Evolutionary conservation across 2,113 vertebrate species (phyloP), one percentile per base, ranked within the genome.

Genomic region (Athene cunicularia): DNA sequence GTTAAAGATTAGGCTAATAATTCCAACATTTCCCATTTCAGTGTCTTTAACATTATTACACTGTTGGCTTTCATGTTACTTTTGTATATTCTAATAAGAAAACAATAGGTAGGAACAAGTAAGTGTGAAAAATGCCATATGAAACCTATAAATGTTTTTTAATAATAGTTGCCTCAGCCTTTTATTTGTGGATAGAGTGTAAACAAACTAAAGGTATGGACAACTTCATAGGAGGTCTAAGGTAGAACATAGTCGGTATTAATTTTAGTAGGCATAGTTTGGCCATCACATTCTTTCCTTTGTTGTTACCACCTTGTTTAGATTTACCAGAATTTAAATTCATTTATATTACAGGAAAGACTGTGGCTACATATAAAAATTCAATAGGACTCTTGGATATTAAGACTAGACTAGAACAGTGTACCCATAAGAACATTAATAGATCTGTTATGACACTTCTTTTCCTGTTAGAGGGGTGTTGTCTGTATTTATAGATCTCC

Each of bases 351-450:
- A 58, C 11, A 39, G 17, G 35, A 84, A 11, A 67, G 13, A 77
- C 14, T 87, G 58, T 94, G 63, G 22, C 6, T 86, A 47, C 55
- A n/a, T 41, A n/a, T 74, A 32, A 50, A 59, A 92, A 91, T 33
- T 8, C 20, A 86, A 23, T 80, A 90, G 56, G 22, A 43, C 13
- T 88, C 41, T 87, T 82, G 32, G 21, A 50, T 89, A 59, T 91
- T 55, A 82, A 83, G 75, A 33, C 18, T 58, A 83, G 81, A 89
- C 67, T 30, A 88, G 13, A 63, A 80, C 33, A 94, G 8, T 83
- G 49, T 52, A 92, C 75, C 83, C 80, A 76, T 49, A 32, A 89
- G 91, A 91, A 76, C 23, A 91, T 87, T 89, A 97, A 91, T 91
- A 95, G 88, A 52, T 93, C 49, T 55, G 88, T 80, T 92, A 33